Conservation (phyloP, 2,113 vertebrate species). For the Thryonomys swinderianus region DNA sequence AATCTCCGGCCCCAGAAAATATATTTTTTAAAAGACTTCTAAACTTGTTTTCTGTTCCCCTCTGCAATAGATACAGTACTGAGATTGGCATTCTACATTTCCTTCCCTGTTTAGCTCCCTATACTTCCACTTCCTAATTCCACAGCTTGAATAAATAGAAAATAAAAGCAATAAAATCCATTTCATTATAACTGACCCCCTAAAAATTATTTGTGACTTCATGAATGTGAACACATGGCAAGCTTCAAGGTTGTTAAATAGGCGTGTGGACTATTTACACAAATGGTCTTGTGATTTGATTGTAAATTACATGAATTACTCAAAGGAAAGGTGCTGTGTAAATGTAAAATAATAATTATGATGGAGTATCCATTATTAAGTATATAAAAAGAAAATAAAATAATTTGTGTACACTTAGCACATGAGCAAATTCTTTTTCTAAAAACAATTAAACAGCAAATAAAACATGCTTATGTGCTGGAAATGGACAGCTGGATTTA, state of each 20-base stretch:
- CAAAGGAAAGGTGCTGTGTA: slow-evolving; percentile 65
- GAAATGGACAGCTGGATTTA: slow-evolving; percentile 81
- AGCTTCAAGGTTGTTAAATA: slow-evolving; percentile 70
- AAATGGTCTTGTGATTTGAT: slow-evolving; percentile 64
- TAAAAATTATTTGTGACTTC: slow-evolving; percentile 68
- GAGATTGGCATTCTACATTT: background rate
- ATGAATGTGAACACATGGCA: slow-evolving; percentile 70
- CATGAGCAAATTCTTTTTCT: slow-evolving; percentile 70
- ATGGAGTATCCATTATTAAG: slow-evolving; percentile 66
- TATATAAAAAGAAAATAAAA: slow-evolving; percentile 68
- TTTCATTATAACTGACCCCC: slow-evolving; percentile 63
- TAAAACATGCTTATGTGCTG: slow-evolving; percentile 77
- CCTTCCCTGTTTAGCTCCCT: background rate
- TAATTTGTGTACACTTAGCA: slow-evolving; percentile 63
- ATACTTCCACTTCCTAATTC: background rate
- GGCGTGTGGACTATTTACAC: slow-evolving; percentile 74
- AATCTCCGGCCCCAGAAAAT: no score
- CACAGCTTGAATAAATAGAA: slow-evolving; percentile 60
- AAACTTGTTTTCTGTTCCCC: background rate
- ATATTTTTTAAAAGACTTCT: background rate
- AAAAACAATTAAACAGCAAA: slow-evolving; percentile 76
- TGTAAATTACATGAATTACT: slow-evolving; percentile 71
- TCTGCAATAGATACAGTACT: slow-evolving; percentile 10
- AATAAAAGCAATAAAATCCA: slow-evolving; percentile 72
- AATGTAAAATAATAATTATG: slow-evolving; percentile 74